Evolutionary conservation across 2,113 vertebrate species (phyloP), one percentile per base, ranked within the genome.

Genomic region (Labrus mixtus): DNA sequence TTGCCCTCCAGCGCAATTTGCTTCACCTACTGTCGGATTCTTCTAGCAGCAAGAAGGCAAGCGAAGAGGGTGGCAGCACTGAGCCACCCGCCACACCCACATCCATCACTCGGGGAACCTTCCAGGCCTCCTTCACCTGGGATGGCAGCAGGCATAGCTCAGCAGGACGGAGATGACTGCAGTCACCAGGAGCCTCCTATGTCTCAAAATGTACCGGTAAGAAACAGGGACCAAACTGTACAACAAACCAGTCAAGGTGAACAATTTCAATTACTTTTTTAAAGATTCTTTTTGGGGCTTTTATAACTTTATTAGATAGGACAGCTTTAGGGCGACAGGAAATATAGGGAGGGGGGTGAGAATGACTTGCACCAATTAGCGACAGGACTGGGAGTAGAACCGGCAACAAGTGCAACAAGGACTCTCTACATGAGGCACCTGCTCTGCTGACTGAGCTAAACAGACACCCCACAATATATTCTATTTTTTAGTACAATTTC

Each of bases 21-120:
- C 90, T 99, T 98, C 94, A 99, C 98, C 83, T 99, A 98, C 93
- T 97, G 97, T 87, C 94, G 95, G 81, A 98, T 99, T 84, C 94
- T 99, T 33, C 90, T 97, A 92, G 96, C 95, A 0, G 98, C 98
- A 0, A 93, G 95, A 58, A 95, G 94, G 78, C 97, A 99, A 59
- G 98, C 97, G 0, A 92, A 96, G 79, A 96, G 97, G 84, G 98
- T 99, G 62, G 97, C 97, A 0, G 97, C 96, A 0, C 90, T 99
- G 39, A 81, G 94, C 45, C 89, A 96, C 94, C 75, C 96, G 62
- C 89, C 90, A 45, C 92, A 93, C 68, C 92, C 73, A 15, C 93
- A 90, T 20, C 93, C 81, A 0, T 96, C 95, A 17, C 84, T 90
- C 0, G 76, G 73, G 0, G 90, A 97, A 93, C 96, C 97, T 60